phyloP scores from a whole-genome alignment of 2,797 vertebrate species.

The Emydoidea blandingii region DNA sequence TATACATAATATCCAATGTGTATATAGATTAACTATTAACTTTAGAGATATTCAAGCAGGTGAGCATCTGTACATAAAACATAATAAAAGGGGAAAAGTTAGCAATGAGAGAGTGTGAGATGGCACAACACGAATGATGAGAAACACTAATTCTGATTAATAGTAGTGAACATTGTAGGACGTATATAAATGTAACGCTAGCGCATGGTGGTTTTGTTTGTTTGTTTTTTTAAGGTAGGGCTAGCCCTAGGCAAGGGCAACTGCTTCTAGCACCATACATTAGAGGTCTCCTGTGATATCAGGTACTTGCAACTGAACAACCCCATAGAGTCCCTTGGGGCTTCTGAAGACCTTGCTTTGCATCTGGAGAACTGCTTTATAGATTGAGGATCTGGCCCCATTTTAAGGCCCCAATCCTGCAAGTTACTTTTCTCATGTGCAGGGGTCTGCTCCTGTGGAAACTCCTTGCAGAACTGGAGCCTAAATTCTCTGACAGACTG shows the following conservation, averaged over 20 bases:
- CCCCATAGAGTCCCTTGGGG: not conserved
- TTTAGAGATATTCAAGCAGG: constrained; percentile 2
- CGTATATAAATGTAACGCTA: not conserved
- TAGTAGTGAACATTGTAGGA: not conserved
- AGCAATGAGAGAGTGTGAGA: not conserved
- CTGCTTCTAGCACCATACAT: not conserved
- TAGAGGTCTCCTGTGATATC: not conserved
- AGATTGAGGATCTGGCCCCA: not conserved
- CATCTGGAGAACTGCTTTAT: not conserved
- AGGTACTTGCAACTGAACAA: not conserved
- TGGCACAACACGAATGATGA: not conserved
- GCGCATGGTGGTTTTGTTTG: rapidly evolving
- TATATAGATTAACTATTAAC: constrained; percentile 10
- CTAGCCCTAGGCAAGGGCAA: not conserved
- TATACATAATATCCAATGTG: not conserved
- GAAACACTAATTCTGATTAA: rapidly evolving
- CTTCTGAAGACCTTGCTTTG: rapidly evolving
- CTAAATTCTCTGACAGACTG: constrained; percentile 51
- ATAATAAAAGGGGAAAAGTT: not conserved
- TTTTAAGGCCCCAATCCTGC: not conserved
- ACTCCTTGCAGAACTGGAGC: not conserved
- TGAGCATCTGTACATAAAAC: not conserved
- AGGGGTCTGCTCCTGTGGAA: not conserved
- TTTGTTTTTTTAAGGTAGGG: not conserved
- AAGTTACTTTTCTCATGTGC: not conserved